Evolutionary conservation across 2,888 invertebrate genomes (phyloP).

Genomic region (Meliscaeva auricollis): DNA sequence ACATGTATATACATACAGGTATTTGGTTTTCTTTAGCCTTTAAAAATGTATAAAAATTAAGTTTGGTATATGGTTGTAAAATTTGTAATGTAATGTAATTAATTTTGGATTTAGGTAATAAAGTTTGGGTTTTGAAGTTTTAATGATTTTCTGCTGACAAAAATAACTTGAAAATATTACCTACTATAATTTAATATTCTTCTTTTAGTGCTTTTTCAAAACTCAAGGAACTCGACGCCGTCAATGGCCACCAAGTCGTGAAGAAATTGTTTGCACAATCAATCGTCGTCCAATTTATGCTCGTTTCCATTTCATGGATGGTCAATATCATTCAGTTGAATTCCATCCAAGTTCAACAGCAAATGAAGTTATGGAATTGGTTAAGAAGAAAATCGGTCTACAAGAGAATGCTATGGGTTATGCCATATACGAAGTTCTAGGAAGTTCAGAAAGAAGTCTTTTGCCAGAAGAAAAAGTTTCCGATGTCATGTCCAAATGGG

Average conservation of each 20-base stretch:
- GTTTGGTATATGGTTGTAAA: no score
- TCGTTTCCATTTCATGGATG: constrained; percentile 96
- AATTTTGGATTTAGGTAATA: no score
- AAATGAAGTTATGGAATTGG: constrained; percentile 93
- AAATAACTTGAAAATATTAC: background rate
- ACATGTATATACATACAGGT: no score
- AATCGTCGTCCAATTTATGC: constrained; percentile 96
- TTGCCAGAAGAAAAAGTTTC: constrained; percentile 94
- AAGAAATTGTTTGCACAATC: constrained; percentile 96
- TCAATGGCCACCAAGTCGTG: constrained; percentile 95
- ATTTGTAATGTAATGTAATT: no score
- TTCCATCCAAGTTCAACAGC: constrained; percentile 97
- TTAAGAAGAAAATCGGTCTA: constrained; percentile 94
- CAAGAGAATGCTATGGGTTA: constrained; percentile 87
- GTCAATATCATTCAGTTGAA: constrained; percentile 97
- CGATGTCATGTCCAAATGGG: constrained; percentile 98
- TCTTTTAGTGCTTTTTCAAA: constrained; percentile 87
- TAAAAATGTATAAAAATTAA: no score
- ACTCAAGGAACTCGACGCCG: constrained; percentile 91
- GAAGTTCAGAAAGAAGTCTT: constrained; percentile 93
- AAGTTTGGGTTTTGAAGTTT: no score
- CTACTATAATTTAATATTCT: constrained; percentile 21
- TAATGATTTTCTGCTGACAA: background rate
- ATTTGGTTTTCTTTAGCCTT: no score
- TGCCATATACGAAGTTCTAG: constrained; percentile 96